phyloP scores from a whole-genome alignment of 2,797 vertebrate genomes.

The Eidolon dupreanum region DNA sequence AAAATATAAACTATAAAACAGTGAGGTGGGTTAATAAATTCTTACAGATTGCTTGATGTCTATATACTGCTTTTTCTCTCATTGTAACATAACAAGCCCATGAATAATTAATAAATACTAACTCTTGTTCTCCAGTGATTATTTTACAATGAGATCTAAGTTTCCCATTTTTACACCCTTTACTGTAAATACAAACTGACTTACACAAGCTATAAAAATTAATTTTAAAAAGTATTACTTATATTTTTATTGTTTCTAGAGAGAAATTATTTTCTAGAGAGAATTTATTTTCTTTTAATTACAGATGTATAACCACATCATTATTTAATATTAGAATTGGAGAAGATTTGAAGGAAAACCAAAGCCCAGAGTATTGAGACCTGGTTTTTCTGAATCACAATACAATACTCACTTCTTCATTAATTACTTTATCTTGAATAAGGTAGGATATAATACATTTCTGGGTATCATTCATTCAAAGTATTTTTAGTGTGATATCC shows the following conservation, averaged over 20 bases:
- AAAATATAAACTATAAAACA: constrained; percentile 25
- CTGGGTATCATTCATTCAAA: neutral
- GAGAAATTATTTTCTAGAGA: no score
- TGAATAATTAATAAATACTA: neutral
- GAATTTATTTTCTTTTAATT: neutral
- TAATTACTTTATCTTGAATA: neutral
- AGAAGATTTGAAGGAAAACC: neutral
- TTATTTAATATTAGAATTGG: neutral
- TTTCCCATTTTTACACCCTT: neutral
- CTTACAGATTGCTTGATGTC: neutral
- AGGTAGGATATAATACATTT: neutral
- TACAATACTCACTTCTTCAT: neutral
- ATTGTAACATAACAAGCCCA: neutral
- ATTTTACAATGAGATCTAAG: neutral
- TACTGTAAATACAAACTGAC: neutral
- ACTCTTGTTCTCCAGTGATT: neutral
- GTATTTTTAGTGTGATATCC: neutral
- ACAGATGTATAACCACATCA: neutral
- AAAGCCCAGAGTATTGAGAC: neutral
- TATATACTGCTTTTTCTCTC: neutral
- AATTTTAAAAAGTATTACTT: neutral
- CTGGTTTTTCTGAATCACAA: neutral
- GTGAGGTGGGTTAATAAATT: neutral
- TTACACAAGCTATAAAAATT: neutral
- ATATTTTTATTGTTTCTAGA: neutral